phyloP scores from a whole-genome alignment of 2,888 invertebrate genomes.

The Phengaris alcon region DNA sequence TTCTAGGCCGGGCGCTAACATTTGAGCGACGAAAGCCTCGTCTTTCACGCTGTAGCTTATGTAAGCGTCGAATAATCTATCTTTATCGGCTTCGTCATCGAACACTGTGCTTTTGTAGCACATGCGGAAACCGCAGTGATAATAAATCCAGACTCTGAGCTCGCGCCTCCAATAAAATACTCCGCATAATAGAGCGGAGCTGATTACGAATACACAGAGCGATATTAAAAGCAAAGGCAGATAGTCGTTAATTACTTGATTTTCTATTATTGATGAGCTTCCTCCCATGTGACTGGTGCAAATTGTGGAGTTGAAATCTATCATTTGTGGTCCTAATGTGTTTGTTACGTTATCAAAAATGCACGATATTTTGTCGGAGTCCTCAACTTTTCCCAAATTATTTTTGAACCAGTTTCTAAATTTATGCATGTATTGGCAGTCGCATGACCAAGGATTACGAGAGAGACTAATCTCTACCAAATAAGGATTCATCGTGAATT shows the following conservation, averaged over 20 bases:
- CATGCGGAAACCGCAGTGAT: constrained; percentile 90
- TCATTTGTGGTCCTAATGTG: constrained; percentile 83
- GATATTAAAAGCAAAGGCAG: constrained; percentile 88
- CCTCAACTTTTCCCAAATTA: constrained; percentile 89
- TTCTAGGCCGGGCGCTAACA: constrained; percentile 92
- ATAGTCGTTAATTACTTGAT: constrained; percentile 89
- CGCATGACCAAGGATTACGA: constrained; percentile 94
- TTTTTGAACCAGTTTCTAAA: constrained; percentile 89
- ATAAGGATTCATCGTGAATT: constrained; percentile 89
- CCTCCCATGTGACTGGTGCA: constrained; percentile 87
- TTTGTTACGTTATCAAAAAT: constrained; percentile 86
- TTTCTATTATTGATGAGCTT: constrained; percentile 85
- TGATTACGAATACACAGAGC: constrained; percentile 86
- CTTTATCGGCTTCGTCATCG: constrained; percentile 89
- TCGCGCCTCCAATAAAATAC: constrained; percentile 90
- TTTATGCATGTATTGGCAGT: constrained; percentile 89
- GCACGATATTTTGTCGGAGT: constrained; percentile 87
- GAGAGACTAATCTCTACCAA: constrained; percentile 91
- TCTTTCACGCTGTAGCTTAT: constrained; percentile 96
- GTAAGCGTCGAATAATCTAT: constrained; percentile 95
- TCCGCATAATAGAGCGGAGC: constrained; percentile 87
- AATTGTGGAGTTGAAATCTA: constrained; percentile 88
- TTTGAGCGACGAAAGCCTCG: constrained; percentile 93
- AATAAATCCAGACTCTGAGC: constrained; percentile 91
- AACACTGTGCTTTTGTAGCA: constrained; percentile 91